phyloP scores from a whole-genome alignment of 1,140 invertebrate genomes.

The Calycopis cecrops region DNA sequence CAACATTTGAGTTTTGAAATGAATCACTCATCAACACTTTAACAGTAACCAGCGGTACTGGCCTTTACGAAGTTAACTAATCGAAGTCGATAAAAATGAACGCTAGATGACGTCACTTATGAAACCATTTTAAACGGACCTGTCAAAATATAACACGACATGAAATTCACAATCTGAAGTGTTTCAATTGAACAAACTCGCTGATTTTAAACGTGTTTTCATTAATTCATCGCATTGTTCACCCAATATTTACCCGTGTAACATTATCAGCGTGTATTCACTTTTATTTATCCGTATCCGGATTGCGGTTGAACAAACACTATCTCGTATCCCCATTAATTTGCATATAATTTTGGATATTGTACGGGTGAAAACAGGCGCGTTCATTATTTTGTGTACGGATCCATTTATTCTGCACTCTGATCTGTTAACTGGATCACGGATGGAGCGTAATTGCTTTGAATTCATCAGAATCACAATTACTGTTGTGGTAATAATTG shows the following conservation, averaged over 20 bases:
- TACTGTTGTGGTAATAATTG: too few species aligned
- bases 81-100: too few species aligned
- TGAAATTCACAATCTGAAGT: conserved; percentile 3
- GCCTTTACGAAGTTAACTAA: too few species aligned
- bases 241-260: conserved; percentile 8
- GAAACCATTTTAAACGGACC: too few species aligned
- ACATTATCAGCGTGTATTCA: conserved; percentile 9
- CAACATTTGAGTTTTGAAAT: too few species aligned
- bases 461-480: too few species aligned
- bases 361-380: conserved; percentile 1
- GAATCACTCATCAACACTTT: too few species aligned
- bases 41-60: too few species aligned
- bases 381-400: neutral
- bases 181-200: neutral
- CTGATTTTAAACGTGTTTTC: conserved; percentile 10
- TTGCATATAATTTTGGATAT: conserved; percentile 20
- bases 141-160: too few species aligned
- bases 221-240: conserved; percentile 4
- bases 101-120: too few species aligned
- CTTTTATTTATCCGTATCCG: conserved; percentile 10
- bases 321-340: conserved; percentile 21
- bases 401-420: neutral
- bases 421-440: conserved; percentile 1
- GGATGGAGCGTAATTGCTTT: neutral
- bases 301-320: conserved; percentile 19